phyloP scores from a whole-genome alignment of 2,113 vertebrate genomes.

The Emydocephalus ijimae region DNA sequence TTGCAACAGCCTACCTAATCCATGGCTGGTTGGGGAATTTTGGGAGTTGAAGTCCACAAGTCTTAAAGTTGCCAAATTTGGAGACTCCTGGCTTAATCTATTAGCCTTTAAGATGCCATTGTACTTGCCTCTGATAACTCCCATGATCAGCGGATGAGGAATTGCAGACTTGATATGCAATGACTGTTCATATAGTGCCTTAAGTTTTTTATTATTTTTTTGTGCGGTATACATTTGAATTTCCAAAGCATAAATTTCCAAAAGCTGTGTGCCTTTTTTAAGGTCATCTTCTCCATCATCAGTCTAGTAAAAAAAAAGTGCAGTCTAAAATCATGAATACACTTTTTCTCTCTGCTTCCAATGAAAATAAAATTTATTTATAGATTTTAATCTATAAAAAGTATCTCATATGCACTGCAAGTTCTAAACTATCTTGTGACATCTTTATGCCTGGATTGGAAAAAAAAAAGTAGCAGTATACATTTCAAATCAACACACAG shows the following conservation, averaged over 20 bases:
- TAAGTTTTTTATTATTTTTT: conserved; percentile 99
- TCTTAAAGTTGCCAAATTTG: background rate
- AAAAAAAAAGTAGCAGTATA: background rate
- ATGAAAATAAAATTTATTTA: conserved; percentile 27
- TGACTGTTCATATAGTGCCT: conserved; percentile 97
- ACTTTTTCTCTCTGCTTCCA: conserved; percentile 35
- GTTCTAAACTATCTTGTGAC: background rate
- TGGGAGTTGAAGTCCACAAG: background rate
- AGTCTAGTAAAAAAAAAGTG: conserved; percentile 75
- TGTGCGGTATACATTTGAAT: conserved; percentile 99
- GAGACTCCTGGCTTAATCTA: background rate
- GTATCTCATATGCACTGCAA: background rate
- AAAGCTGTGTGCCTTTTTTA: conserved; percentile 96
- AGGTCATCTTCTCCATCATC: conserved; percentile 98
- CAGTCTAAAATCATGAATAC: conserved; percentile 53
- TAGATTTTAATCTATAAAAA: background rate
- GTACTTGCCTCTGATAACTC: conserved; percentile 92
- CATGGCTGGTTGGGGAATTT: background rate
- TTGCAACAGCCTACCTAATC: background rate
- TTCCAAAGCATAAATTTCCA: conserved; percentile 99
- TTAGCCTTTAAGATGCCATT: background rate
- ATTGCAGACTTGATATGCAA: conserved; percentile 99
- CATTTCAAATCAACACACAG: background rate
- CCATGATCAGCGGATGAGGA: conserved; percentile 98
- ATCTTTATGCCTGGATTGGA: background rate